Evolutionary conservation across 2,797 vertebrate species (phyloP).

Genomic region (Neostethus bicornis): DNA sequence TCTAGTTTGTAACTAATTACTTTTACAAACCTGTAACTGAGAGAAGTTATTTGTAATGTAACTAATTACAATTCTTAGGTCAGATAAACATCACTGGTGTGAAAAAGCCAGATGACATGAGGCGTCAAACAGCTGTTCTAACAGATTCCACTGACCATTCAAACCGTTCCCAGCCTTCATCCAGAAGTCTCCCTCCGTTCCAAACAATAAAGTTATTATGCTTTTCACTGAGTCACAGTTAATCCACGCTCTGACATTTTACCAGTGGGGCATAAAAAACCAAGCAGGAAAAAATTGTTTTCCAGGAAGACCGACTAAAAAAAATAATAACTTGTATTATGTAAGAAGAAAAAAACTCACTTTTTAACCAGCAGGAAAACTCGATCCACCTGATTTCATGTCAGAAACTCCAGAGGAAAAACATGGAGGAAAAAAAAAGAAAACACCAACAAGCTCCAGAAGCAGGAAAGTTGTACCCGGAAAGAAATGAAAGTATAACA

Average conservation of each 20-base stretch:
- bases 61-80: too few species aligned
- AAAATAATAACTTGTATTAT: too few species aligned
- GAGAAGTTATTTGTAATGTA: too few species aligned
- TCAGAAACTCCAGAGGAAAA: slow-evolving; percentile 31
- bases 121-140: slow-evolving; percentile 50
- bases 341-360: slow-evolving; percentile 25
- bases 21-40: too few species aligned
- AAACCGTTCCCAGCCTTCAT: not conserved
- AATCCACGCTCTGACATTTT: slow-evolving; percentile 36
- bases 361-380: slow-evolving; percentile 14
- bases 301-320: not conserved
- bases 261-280: slow-evolving; percentile 14
- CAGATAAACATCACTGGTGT: slow-evolving; percentile 54
- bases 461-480: slow-evolving; percentile 46
- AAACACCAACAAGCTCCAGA: not conserved
- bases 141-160: slow-evolving; percentile 27
- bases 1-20: too few species aligned
- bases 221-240: slow-evolving; percentile 29
- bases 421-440: not conserved
- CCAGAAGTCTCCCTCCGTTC: not conserved
- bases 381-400: slow-evolving; percentile 62
- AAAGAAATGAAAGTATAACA: slow-evolving; percentile 1
- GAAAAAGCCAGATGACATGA: slow-evolving; percentile 32
- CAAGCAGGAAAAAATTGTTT: not conserved
- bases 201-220: slow-evolving; percentile 57